These are phyloP conservation scores for Pagetopsis macropterus DNA, from an alignment of 2,797 vertebrate genomes.

Conservation along the genomic window DNA sequence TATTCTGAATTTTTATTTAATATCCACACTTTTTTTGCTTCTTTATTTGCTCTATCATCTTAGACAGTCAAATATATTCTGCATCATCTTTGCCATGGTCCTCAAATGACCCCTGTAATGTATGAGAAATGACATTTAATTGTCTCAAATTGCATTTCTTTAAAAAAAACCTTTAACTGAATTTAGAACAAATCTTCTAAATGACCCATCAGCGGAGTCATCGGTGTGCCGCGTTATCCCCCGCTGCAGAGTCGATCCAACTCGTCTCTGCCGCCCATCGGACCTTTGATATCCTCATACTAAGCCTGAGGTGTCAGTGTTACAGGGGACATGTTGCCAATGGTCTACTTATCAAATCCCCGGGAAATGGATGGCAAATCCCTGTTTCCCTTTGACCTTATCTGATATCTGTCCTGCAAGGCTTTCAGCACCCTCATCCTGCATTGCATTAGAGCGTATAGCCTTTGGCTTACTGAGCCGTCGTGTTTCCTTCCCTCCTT, in stretches of 20 bases:
- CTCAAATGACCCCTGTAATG: slow-evolving; percentile 25
- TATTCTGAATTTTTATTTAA: slow-evolving; percentile 26
- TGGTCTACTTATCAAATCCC: slow-evolving; percentile 73
- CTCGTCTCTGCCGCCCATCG: slow-evolving; percentile 37
- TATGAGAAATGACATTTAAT: slow-evolving; percentile 19
- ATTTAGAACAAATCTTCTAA: slow-evolving; percentile 29
- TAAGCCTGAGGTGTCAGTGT: slow-evolving; percentile 53
- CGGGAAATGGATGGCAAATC: slow-evolving; percentile 68
- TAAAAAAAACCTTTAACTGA: neutral
- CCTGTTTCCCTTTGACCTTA: slow-evolving; percentile 65
- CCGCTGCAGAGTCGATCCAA: slow-evolving; percentile 16
- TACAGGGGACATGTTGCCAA: slow-evolving; percentile 44
- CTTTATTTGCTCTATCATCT: slow-evolving; percentile 9
- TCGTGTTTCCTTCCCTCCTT: slow-evolving; percentile 28
- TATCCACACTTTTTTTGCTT: neutral
- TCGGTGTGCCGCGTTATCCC: neutral
- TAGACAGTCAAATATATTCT: slow-evolving; percentile 15
- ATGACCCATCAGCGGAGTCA: slow-evolving; percentile 27
- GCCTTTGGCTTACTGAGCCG: slow-evolving; percentile 56
- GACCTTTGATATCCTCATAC: slow-evolving; percentile 53
- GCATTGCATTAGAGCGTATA: slow-evolving; percentile 62
- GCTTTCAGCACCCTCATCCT: slow-evolving; percentile 62
- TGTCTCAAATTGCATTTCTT: neutral
- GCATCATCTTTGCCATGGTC: neutral
- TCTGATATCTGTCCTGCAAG: slow-evolving; percentile 64